Evolutionary conservation across 2,888 invertebrate species (phyloP).

Genomic region (Calameuta pallipes): DNA sequence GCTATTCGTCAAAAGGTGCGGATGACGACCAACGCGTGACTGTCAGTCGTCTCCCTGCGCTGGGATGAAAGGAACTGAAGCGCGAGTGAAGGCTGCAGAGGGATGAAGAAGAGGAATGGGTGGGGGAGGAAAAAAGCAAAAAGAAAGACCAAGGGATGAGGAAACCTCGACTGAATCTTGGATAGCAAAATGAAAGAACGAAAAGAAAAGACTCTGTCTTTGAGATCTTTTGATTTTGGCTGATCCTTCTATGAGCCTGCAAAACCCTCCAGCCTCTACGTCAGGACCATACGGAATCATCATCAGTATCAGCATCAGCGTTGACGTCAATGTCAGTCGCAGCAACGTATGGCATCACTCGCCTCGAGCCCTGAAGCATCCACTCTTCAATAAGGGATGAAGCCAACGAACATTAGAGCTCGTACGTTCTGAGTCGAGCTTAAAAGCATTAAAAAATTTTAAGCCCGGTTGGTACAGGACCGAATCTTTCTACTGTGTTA

Average conservation of each 20-base stretch:
- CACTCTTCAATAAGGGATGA: background rate
- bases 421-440: background rate
- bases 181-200: background rate
- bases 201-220: background rate
- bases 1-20: background rate
- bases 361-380: background rate
- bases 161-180: background rate
- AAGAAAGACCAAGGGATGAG: background rate
- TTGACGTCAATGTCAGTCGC: background rate
- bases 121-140: background rate
- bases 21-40: background rate
- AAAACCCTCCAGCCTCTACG: background rate
- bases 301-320: background rate
- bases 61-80: background rate
- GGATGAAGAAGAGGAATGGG: background rate
- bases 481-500: background rate
- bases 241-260: background rate
- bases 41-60: background rate
- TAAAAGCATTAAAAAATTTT: background rate
- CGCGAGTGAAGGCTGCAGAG: background rate
- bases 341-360: background rate
- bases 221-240: background rate
- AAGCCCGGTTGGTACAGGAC: background rate
- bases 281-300: background rate
- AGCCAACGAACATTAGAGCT: background rate